Evolutionary conservation across 2,888 invertebrate species (phyloP).

Genomic region (Ornithoptera alexandrae): DNA sequence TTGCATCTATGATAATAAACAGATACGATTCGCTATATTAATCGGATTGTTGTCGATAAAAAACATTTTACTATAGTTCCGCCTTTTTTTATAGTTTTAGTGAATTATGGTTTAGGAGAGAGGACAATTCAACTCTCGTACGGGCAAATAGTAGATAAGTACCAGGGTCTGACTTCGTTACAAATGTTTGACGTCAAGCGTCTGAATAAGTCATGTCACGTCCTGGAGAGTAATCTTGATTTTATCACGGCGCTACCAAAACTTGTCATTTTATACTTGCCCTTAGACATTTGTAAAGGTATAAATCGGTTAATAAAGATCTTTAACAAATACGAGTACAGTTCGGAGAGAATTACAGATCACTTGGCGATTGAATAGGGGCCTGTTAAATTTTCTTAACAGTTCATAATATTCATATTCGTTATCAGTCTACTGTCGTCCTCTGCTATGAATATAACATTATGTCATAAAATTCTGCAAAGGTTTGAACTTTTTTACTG

Average conservation of each 20-base stretch:
- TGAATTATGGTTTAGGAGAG: background rate
- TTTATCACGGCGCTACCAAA: conserved; percentile 50
- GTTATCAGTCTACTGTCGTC: no score
- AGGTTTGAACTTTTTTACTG: no score
- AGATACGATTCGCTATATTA: no score
- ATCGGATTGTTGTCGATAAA: background rate
- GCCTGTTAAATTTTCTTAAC: no score
- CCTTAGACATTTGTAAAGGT: conserved; percentile 5
- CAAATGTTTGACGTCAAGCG: conserved; percentile 33
- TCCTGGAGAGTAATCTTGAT: conserved; percentile 55
- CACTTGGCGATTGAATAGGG: background rate
- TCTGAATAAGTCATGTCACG: conserved; percentile 51
- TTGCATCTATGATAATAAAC: no score
- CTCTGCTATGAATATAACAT: no score
- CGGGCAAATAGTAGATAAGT: conserved; percentile 23
- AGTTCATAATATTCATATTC: no score
- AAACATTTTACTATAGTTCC: background rate
- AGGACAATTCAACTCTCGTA: conserved; percentile 18
- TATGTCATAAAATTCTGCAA: no score
- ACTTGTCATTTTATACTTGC: conserved; percentile 44
- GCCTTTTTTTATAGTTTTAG: background rate
- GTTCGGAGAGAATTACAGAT: background rate
- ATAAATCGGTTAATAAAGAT: conserved; percentile 3
- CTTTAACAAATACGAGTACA: background rate
- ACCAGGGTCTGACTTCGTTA: conserved; percentile 18